phyloP scores from a whole-genome alignment of 2,797 vertebrate genomes.

The Clarias pachynema region DNA sequence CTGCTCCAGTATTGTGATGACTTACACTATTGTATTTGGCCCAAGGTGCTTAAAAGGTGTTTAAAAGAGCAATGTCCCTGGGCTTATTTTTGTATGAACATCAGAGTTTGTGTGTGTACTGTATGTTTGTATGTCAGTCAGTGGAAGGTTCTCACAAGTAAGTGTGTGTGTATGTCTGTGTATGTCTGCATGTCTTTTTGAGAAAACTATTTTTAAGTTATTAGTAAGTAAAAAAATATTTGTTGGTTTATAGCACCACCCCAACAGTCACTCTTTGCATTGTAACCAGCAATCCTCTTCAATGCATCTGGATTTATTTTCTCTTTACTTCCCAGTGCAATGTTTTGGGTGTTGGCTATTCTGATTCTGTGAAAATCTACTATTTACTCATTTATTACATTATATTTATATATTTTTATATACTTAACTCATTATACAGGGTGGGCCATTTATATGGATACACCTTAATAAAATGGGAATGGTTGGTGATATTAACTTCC shows the following conservation, averaged over 20 bases:
- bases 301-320: not conserved
- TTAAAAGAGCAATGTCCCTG: not conserved
- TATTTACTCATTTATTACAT: too few species aligned
- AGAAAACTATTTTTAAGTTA: not conserved
- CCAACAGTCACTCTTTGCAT: not conserved
- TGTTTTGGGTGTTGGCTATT: not conserved
- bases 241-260: not conserved
- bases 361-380: not conserved
- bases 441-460: too few species aligned
- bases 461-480: too few species aligned
- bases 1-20: conserved; percentile 25
- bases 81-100: conserved; percentile 9
- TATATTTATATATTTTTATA: too few species aligned
- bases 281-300: not conserved
- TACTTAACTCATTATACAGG: too few species aligned
- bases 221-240: not conserved
- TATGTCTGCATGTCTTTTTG: not conserved
- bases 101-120: not conserved
- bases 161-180: conserved; percentile 1
- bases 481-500: too few species aligned
- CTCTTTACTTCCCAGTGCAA: not conserved
- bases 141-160: too few species aligned
- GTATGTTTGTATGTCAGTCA: not conserved
- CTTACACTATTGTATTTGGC: conserved; percentile 26
- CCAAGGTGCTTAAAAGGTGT: not conserved